Evolutionary conservation across 2,888 invertebrate genomes (phyloP).

Genomic region (Calliopum simillimum): DNA sequence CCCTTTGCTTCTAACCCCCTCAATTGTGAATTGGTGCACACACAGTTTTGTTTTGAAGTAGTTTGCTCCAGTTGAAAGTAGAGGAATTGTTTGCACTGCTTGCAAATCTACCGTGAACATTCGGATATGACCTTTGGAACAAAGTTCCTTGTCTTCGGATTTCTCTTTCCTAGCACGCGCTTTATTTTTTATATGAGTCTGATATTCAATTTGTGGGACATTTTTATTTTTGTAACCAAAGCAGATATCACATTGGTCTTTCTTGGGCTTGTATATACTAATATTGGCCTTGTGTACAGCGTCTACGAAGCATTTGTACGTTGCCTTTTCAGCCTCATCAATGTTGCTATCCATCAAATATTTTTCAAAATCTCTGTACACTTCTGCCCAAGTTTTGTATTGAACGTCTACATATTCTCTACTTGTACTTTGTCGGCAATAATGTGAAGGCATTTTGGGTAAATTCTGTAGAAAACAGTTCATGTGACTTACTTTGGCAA

Average conservation of each 20-base stretch:
- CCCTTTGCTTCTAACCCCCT: no score
- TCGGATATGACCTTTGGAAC: constrained; percentile 40
- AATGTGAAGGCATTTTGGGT: constrained; percentile 23
- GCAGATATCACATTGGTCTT: constrained; percentile 40
- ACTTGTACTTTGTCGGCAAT: constrained; percentile 28
- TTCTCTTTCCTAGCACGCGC: constrained; percentile 42
- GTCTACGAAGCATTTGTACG: constrained; percentile 39
- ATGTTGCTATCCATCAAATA: constrained; percentile 31
- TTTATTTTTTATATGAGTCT: no score
- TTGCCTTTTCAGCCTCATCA: constrained; percentile 34
- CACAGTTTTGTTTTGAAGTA: constrained; percentile 39
- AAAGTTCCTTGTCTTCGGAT: constrained; percentile 41
- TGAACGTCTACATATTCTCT: constrained; percentile 29
- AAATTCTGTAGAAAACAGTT: constrained; percentile 11
- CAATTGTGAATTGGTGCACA: constrained; percentile 41
- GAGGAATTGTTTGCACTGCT: constrained; percentile 40
- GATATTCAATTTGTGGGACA: constrained; percentile 38
- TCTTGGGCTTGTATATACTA: constrained; percentile 41
- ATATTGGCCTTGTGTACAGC: constrained; percentile 40
- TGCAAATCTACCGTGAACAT: no score
- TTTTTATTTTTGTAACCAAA: constrained; percentile 37
- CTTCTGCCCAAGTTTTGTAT: constrained; percentile 35
- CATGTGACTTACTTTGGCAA: no score
- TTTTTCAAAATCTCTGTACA: constrained; percentile 29
- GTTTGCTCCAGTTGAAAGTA: constrained; percentile 36